Conservation (phyloP, 2,113 vertebrate species). For the Catagonus wagneri region DNA sequence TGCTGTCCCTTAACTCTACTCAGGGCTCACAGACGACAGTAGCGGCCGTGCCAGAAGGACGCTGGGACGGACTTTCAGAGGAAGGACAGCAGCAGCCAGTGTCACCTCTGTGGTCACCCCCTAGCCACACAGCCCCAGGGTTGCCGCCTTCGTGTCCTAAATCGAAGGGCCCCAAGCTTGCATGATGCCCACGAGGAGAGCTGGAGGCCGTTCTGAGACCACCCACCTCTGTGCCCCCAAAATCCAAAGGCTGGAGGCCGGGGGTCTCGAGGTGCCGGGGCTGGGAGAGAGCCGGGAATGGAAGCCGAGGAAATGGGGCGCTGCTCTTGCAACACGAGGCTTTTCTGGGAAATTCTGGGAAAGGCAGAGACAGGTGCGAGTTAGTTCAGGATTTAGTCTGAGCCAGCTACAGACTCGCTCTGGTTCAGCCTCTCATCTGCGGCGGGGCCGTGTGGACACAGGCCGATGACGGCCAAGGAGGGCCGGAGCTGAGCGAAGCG, state of each 20-base stretch:
- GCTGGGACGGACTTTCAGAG: no score
- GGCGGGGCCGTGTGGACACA: not conserved
- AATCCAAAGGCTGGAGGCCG: not conserved
- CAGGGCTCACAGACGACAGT: not conserved
- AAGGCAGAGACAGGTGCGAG: accelerated
- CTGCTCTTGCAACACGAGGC: accelerated
- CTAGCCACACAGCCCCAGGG: no score
- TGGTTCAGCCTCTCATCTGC: not conserved
- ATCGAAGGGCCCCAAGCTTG: accelerated
- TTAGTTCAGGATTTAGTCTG: not conserved
- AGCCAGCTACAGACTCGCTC: no score
- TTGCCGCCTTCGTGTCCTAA: accelerated
- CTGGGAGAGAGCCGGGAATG: not conserved
- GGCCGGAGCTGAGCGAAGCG: accelerated
- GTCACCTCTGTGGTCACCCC: no score
- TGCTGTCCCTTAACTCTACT: not conserved
- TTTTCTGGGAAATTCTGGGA: no score
- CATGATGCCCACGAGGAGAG: not conserved
- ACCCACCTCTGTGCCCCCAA: not conserved
- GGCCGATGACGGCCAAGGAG: not conserved
- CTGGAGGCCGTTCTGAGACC: no score
- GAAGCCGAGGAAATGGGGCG: not conserved
- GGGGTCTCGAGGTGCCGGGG: not conserved
- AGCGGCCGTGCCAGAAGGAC: not conserved
- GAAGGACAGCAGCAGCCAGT: not conserved